Evolutionary conservation across 1,140 invertebrate species (phyloP), one percentile per base, ranked within the genome.

Genomic region (Drosophila pectinifera): DNA sequence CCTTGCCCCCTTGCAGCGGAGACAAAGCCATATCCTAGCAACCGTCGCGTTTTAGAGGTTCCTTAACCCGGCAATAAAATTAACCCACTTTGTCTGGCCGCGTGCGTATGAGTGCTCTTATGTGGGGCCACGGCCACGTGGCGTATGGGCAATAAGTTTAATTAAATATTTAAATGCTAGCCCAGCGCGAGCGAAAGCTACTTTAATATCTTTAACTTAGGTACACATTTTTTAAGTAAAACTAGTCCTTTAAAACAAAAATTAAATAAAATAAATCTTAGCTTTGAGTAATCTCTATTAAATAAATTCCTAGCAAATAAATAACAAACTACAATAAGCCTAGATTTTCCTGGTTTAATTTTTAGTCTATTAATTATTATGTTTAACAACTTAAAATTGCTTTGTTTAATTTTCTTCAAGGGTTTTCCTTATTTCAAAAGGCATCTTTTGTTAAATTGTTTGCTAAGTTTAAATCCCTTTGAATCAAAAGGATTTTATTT

Each of bases 1-100:
- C 65, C 42, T 36, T 22, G 16, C 42, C 18, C 34, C 16, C 18
- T 1, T 20, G 16, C 26, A 55, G 22, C 41, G 26, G 26, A 72
- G 79, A 58, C 41, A 39, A 76, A 54, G 78, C 49, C 43, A 48
- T 51, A 26, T 74, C 73, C 80, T 61, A 46, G 74, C 55, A 54
- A 59, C 69, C 39, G 58, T 57, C 63, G 74, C 74, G 61, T 54
- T 83, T 73, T 57, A 64, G 68, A 73, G 80, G 68, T 64, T 78
- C 59, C 57, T 82, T 73, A 84, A 65, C 68, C 74, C 69, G 57
- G 54, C 54, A 36, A 80, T 74, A 62, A 65, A 54, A 67, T 31
- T 81, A 81, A 77, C 78, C 78, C 63, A 81, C 76, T 70, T 84
- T 80, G 56, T 58, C 72, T 69, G 54, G 34, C 41, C 22, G 18